Percentiles rank a stretch among this genome's conserved stretches.
phyloP scores from a whole-genome alignment of 2,113 vertebrate genomes.

The Mastomys coucha region DNA sequence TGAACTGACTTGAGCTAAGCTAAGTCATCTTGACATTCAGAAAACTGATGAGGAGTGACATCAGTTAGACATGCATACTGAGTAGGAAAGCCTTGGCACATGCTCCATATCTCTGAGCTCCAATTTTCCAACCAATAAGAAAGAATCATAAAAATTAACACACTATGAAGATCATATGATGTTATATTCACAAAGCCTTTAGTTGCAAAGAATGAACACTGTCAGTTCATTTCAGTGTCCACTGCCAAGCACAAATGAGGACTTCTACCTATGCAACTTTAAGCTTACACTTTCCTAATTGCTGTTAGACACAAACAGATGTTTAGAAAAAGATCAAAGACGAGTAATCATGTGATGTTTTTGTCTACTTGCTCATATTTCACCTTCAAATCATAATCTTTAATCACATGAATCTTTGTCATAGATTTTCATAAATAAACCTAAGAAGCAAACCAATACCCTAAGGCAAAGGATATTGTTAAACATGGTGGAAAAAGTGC shows the following conservation, averaged over 20 bases:
- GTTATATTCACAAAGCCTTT: background rate
- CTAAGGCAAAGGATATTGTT: background rate
- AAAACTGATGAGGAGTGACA: background rate
- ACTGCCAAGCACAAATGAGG: background rate
- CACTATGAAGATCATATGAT: background rate
- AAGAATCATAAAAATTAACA: background rate
- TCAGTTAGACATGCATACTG: background rate
- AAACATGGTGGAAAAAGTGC: background rate
- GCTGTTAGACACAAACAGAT: background rate
- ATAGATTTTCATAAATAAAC: background rate
- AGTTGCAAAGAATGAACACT: background rate
- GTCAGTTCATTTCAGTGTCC: background rate
- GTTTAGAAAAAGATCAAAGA: background rate
- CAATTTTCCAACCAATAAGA: background rate
- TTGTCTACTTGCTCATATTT: background rate
- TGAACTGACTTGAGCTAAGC: background rate
- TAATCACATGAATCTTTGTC: background rate
- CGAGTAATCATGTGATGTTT: background rate
- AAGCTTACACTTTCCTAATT: background rate
- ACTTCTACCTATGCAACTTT: background rate
- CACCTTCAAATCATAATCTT: background rate
- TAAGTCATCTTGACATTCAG: background rate
- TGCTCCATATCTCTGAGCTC: background rate
- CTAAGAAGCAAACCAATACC: background rate
- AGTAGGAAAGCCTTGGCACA: background rate